These are phyloP conservation scores for Carollia perspicillata DNA, from an alignment of 2,113 vertebrate genomes.

Conservation along the genomic window DNA sequence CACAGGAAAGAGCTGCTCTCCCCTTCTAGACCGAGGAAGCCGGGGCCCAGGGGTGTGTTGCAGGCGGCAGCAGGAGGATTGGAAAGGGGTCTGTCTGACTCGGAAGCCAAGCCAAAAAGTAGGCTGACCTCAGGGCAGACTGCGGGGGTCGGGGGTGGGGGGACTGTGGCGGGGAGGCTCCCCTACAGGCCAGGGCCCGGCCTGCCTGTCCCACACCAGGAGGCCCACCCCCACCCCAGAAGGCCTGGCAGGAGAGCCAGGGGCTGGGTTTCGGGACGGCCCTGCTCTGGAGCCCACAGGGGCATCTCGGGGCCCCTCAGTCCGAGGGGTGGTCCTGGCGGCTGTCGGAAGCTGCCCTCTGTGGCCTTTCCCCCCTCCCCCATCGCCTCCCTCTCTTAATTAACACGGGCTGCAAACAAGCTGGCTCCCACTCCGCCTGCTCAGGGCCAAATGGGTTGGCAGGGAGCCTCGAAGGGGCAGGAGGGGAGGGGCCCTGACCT, in stretches of 20 bases:
- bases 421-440: conserved; percentile 31
- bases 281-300: accelerated
- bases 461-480: neutral
- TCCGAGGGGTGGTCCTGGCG: neutral
- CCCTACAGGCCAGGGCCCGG: neutral
- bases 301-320: neutral
- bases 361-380: neutral
- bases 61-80: accelerated
- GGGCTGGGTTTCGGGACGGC: neutral
- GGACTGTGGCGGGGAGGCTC: neutral
- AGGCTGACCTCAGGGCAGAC: neutral
- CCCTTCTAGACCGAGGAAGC: neutral
- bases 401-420: conserved; percentile 64
- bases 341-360: conserved; percentile 40
- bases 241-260: no score
- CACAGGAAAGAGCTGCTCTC: neutral
- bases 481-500: neutral
- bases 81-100: neutral
- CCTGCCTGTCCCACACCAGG: neutral
- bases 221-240: neutral
- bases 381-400: conserved; percentile 71
- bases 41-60: neutral
- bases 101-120: neutral
- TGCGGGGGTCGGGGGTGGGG: accelerated
- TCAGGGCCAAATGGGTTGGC: conserved; percentile 57